These are phyloP conservation scores for Corythornis vintsioides DNA, from an alignment of 2,113 vertebrate genomes.

Conservation along the genomic window DNA sequence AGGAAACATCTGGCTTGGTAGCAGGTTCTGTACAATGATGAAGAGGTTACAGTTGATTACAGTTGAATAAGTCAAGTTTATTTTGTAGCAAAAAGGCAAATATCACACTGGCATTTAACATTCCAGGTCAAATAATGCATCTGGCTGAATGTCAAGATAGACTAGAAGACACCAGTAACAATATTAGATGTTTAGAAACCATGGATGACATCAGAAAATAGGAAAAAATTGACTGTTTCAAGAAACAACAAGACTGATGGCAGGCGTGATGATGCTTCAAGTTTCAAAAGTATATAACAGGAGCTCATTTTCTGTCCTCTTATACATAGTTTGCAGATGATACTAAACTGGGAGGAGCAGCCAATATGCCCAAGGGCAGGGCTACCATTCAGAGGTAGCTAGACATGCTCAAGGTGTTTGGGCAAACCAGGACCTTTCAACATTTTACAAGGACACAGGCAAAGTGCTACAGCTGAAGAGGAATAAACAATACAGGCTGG, in stretches of 20 bases:
- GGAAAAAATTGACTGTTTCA: not conserved
- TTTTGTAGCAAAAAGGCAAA: not conserved
- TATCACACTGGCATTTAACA: not conserved
- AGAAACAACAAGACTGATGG: not conserved
- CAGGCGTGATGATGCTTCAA: not conserved
- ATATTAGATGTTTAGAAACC: not conserved
- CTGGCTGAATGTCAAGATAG: not conserved
- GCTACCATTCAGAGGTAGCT: not conserved
- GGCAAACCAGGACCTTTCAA: not conserved
- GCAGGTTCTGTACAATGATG: not conserved
- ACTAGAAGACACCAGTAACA: not conserved
- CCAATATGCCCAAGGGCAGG: accelerated
- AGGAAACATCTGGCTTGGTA: constrained; percentile 7
- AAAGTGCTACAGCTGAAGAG: not conserved
- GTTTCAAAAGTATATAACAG: not conserved
- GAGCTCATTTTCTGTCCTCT: not conserved
- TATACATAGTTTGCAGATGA: not conserved
- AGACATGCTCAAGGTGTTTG: not conserved
- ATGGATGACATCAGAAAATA: not conserved
- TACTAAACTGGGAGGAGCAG: not conserved
- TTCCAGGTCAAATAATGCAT: not conserved
- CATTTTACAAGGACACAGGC: not conserved
- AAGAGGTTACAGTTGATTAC: not conserved
- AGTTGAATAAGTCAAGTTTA: not conserved
- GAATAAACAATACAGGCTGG: not conserved